Percentiles rank a stretch among this genome's conserved stretches.
These are phyloP conservation scores for Epicauta chinensis DNA, from an alignment of 1,140 invertebrate genomes.

Conservation along the genomic window DNA sequence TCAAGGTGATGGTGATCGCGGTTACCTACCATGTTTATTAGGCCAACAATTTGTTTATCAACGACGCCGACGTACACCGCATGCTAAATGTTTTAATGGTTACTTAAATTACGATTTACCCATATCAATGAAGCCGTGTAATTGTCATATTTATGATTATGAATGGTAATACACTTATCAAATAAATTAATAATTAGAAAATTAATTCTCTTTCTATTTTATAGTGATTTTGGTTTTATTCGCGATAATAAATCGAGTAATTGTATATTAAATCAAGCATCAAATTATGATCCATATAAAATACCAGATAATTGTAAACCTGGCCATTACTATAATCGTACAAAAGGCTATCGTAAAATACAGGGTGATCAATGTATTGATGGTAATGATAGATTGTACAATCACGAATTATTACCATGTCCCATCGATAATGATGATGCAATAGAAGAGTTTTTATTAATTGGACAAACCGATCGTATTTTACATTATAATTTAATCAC, in stretches of 20 bases:
- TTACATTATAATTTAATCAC: constrained; percentile 63
- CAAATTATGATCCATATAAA: constrained; percentile 58
- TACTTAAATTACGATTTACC: constrained; percentile 60
- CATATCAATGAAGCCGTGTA: constrained; percentile 62
- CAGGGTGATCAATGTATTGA: constrained; percentile 69
- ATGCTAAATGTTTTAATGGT: constrained; percentile 75
- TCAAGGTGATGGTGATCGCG: constrained; percentile 43
- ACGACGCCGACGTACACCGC: constrained; percentile 52
- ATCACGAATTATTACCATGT: constrained; percentile 62
- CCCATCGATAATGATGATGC: constrained; percentile 59
- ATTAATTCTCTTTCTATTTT: too few relatives aligned
- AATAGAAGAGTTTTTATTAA: constrained; percentile 69
- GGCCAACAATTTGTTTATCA: constrained; percentile 71
- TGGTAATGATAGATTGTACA: constrained; percentile 60
- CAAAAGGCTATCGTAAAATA: constrained; percentile 81
- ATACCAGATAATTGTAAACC: constrained; percentile 61
- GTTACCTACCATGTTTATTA: constrained; percentile 64
- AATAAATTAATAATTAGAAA: background rate
- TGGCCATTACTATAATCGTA: constrained; percentile 70
- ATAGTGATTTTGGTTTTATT: constrained; percentile 51
- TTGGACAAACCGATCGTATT: constrained; percentile 69
- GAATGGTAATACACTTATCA: constrained; percentile 62
- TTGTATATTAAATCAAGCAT: constrained; percentile 55
- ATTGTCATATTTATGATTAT: constrained; percentile 74
- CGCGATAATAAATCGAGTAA: constrained; percentile 39